phyloP scores from a whole-genome alignment of 1,140 invertebrate species.

The Euborellia annulipes region DNA sequence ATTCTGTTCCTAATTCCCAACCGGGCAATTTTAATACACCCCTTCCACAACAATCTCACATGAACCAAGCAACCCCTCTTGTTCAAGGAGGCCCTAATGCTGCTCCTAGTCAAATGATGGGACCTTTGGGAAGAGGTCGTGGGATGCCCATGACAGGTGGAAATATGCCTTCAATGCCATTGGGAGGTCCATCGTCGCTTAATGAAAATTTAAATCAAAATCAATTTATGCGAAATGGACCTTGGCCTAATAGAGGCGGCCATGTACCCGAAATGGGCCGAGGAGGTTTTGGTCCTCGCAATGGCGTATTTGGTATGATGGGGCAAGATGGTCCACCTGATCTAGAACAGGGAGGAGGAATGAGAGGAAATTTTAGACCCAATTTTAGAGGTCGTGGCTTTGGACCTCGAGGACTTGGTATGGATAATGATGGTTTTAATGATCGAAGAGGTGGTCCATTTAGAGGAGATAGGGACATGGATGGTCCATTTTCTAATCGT shows the following conservation, averaged over 20 bases:
- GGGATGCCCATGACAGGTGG: background rate
- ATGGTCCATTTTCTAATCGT: background rate
- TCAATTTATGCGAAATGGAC: too few species aligned
- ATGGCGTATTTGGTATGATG: too few species aligned
- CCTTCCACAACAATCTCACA: too few species aligned
- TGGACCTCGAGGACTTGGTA: background rate
- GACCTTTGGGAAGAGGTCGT: background rate
- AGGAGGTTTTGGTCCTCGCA: background rate
- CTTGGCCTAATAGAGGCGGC: too few species aligned
- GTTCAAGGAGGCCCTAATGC: too few species aligned
- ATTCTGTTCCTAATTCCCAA: too few species aligned
- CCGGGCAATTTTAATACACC: too few species aligned
- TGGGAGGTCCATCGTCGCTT: background rate
- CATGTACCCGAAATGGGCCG: too few species aligned
- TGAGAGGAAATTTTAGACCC: background rate
- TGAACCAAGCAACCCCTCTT: too few species aligned
- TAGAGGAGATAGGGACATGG: background rate
- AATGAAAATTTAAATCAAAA: background rate
- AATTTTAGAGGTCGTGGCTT: background rate
- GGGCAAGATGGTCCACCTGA: background rate
- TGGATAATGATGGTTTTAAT: conserved; percentile 6
- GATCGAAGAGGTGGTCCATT: conserved; percentile 4
- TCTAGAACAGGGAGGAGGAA: conserved; percentile 2
- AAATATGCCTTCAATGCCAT: background rate
- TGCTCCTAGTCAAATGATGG: too few species aligned